Conservation (phyloP, 2,113 vertebrate species). For the Hemibagrus wyckioides region DNA sequence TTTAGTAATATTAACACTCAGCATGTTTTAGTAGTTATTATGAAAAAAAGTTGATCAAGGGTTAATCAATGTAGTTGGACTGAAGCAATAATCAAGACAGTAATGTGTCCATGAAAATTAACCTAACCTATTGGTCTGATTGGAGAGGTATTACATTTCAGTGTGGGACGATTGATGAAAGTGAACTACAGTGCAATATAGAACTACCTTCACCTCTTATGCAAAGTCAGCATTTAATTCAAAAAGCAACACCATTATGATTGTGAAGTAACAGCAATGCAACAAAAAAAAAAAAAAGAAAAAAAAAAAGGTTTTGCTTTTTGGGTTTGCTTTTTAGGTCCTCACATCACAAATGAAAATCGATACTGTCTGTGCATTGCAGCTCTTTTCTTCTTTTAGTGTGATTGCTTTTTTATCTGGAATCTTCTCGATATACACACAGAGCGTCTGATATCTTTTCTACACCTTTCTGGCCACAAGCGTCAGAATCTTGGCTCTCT, state of each 20-base stretch:
- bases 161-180: background rate
- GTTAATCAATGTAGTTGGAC: background rate
- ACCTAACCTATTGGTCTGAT: background rate
- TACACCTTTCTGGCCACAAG: background rate
- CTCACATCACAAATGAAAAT: conserved; percentile 7
- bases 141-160: background rate
- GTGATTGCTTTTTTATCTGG: background rate
- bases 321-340: background rate
- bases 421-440: background rate
- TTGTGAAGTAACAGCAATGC: background rate
- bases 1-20: background rate
- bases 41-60: background rate
- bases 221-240: background rate
- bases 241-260: background rate
- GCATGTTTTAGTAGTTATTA: background rate
- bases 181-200: background rate
- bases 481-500: background rate
- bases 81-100: background rate
- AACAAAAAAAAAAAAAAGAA: background rate
- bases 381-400: background rate
- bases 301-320: background rate
- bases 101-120: background rate
- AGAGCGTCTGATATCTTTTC: background rate
- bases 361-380: background rate
- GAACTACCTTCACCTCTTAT: background rate